Conservation (phyloP, 2,113 vertebrate genomes). For the Heterochromis multidens region DNA sequence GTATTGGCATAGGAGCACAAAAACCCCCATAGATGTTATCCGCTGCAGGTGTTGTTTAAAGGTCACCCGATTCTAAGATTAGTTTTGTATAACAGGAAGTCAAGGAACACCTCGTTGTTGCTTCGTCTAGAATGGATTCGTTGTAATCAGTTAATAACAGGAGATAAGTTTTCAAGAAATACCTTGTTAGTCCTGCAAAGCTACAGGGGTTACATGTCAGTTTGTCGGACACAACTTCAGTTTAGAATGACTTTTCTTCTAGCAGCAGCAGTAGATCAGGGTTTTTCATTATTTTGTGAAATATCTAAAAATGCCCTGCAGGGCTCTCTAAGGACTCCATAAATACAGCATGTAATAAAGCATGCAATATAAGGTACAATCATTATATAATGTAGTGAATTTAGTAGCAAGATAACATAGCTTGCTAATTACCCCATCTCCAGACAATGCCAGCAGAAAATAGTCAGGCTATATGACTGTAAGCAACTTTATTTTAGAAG, state of each 20-base stretch:
- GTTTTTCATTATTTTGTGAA: background rate
- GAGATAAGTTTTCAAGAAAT: background rate
- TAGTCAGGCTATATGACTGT: background rate
- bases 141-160: background rate
- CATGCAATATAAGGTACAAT: background rate
- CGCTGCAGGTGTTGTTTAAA: constrained; percentile 1
- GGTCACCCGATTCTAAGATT: constrained; percentile 17
- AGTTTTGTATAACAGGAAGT: background rate
- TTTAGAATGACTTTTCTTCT: background rate
- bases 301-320: background rate
- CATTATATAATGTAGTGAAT: background rate
- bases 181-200: background rate
- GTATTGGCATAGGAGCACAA: constrained; percentile 21
- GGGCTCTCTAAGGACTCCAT: background rate
- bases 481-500: background rate
- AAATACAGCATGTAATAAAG: background rate
- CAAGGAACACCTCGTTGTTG: background rate
- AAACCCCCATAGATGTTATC: constrained; percentile 23
- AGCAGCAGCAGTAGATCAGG: background rate
- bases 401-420: background rate
- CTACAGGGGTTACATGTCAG: background rate
- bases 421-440: background rate
- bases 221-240: background rate
- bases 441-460: background rate
- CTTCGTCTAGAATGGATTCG: background rate